These are phyloP conservation scores for Otolemur crassicaudatus DNA, from an alignment of 2,797 vertebrate species.

Conservation along the genomic window DNA sequence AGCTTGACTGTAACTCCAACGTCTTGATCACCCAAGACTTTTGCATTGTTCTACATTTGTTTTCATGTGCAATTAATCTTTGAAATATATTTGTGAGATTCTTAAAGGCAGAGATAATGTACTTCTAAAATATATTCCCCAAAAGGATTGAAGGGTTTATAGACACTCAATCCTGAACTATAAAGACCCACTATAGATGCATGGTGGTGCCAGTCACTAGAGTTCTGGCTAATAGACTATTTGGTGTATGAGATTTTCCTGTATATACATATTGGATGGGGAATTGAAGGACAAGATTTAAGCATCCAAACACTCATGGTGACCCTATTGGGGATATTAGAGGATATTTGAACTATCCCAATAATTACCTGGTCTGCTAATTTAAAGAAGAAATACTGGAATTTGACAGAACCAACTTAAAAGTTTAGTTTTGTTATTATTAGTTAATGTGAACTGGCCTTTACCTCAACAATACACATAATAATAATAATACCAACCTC, in stretches of 20 bases:
- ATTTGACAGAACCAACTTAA: slow-evolving; percentile 44
- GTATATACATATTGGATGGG: neutral
- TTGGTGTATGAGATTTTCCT: neutral
- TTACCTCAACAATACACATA: neutral
- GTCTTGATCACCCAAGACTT: neutral
- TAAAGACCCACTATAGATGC: neutral
- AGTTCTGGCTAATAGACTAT: slow-evolving; percentile 11
- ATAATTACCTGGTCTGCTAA: neutral
- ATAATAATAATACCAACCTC: neutral
- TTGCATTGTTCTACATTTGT: neutral
- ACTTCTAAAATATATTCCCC: neutral
- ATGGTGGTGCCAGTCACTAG: neutral
- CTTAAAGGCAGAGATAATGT: neutral
- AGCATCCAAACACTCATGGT: neutral
- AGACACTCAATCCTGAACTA: neutral
- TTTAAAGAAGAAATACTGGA: slow-evolving; percentile 5
- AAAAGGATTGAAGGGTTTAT: neutral
- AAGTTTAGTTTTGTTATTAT: slow-evolving; percentile 32
- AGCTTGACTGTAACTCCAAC: neutral
- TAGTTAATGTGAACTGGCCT: neutral
- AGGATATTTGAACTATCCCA: neutral
- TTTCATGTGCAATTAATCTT: neutral
- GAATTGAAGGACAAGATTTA: slow-evolving; percentile 1
- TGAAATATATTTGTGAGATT: neutral
- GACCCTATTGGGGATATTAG: neutral